These are phyloP conservation scores for Megalonaias nervosa DNA, from an alignment of 1,140 invertebrate genomes.

Conservation along the genomic window DNA sequence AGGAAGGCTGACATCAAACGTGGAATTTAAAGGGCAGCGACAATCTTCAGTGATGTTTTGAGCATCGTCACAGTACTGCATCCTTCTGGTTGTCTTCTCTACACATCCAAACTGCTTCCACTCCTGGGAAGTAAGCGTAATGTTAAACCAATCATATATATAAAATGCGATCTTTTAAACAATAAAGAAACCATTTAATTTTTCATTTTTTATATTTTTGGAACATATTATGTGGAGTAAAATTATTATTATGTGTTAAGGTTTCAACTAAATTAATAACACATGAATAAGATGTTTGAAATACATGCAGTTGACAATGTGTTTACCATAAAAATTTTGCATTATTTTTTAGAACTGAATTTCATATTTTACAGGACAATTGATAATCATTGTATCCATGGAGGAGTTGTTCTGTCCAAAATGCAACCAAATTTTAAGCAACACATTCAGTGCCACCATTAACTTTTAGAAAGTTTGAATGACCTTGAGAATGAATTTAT, in stretches of 20 bases:
- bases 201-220: neutral
- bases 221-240: neutral
- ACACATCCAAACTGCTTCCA: neutral
- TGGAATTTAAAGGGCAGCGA: constrained; percentile 2
- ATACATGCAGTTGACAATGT: too few relatives aligned
- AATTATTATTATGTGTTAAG: neutral
- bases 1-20: neutral
- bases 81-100: neutral
- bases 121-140: too few relatives aligned
- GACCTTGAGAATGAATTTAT: too few relatives aligned
- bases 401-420: too few relatives aligned
- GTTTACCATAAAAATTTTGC: too few relatives aligned
- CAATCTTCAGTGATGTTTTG: neutral
- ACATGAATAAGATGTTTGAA: neutral
- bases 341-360: too few relatives aligned
- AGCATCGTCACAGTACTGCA: neutral
- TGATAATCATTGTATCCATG: too few relatives aligned
- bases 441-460: too few relatives aligned
- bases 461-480: too few relatives aligned
- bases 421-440: too few relatives aligned
- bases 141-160: neutral
- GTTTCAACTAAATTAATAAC: neutral
- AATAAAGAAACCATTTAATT: neutral
- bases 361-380: too few relatives aligned
- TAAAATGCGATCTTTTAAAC: neutral